Base-by-base conservation (phyloP, 1,140 invertebrate species). In the Acromyrmex heyeri region DNA sequence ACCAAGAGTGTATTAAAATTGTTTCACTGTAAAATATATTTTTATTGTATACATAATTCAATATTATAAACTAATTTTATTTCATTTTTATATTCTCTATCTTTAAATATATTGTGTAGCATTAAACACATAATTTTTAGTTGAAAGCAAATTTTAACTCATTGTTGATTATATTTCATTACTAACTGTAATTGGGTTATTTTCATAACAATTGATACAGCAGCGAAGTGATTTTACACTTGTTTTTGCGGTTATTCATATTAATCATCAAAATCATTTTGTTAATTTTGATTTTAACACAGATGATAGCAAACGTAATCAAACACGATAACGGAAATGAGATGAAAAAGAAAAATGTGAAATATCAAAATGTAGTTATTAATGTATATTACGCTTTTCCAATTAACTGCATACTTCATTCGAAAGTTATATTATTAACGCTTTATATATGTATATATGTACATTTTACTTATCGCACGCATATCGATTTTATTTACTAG, bases 191-290 rank as follows among this genome's bases (percentile, higher is more conserved):
- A 83, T 75, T 83, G 34, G n/a, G 27, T 75, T 82, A 24, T 48
- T 73, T 82, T 82, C 55, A 48, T 24, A 61, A 82, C 67, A 48
- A 62, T 50, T 62, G 44, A 83, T 75, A 30, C 27, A 73, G 69
- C 38, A 14, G 69, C 55, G 14, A 73, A 8, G 27, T 75, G 24
- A 82, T 82, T 82, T 83, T 83, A 83, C n/a, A 67, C n/a, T 83
- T 70, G 18, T 73, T 62, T 75, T 62, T 62, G 79, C 44, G 55
- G 57, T 64, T 75, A 83, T 73, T n/a, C 57, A 75, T 62, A 83
- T 75, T 83, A 83, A 83, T 83, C 72, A 83, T 61, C 44, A 61
- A 83, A 73, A 83, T 83, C 27, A n/a, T 53, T 44, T 61, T 38
- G 38, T 83, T 83, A 83, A 75, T 83, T 83, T n/a, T n/a, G 18